Evolutionary conservation across 2,888 invertebrate species (phyloP).

Genomic region (Timandra comae): DNA sequence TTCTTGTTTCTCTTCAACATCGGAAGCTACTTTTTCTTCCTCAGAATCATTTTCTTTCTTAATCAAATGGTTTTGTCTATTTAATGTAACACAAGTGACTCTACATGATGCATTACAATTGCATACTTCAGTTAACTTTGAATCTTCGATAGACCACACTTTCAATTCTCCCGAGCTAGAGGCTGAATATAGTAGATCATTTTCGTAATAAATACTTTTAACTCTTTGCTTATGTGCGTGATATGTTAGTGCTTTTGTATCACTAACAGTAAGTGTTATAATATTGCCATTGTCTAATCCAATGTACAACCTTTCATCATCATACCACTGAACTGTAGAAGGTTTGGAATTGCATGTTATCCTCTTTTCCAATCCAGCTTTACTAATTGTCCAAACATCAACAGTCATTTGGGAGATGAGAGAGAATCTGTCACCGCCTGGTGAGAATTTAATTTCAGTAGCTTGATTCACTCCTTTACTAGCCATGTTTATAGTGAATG

Average conservation of each 20-base stretch:
- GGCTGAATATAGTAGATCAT: constrained; percentile 79
- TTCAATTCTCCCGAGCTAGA: constrained; percentile 89
- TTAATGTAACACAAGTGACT: constrained; percentile 82
- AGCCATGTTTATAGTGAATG: constrained; percentile 91
- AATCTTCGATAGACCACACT: constrained; percentile 77
- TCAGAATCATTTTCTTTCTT: constrained; percentile 54
- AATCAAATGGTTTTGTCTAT: constrained; percentile 61
- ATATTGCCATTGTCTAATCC: constrained; percentile 87
- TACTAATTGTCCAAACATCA: constrained; percentile 88
- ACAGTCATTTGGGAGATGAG: constrained; percentile 83
- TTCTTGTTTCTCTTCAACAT: constrained; percentile 22
- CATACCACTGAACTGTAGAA: constrained; percentile 81
- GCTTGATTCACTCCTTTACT: constrained; percentile 76
- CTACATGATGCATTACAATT: constrained; percentile 81
- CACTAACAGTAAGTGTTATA: constrained; percentile 73
- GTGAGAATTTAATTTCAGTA: constrained; percentile 82
- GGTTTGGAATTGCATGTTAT: constrained; percentile 83
- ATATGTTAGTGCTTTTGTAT: constrained; percentile 60
- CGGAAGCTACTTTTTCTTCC: constrained; percentile 24
- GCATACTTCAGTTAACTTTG: constrained; percentile 70
- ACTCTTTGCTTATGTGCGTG: constrained; percentile 81
- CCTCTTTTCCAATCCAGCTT: constrained; percentile 83
- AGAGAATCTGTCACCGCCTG: constrained; percentile 85
- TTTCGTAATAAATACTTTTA: constrained; percentile 78
- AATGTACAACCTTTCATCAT: constrained; percentile 78